Conservation (phyloP, 2,888 invertebrate genomes). For the Endomychus coccineus region DNA sequence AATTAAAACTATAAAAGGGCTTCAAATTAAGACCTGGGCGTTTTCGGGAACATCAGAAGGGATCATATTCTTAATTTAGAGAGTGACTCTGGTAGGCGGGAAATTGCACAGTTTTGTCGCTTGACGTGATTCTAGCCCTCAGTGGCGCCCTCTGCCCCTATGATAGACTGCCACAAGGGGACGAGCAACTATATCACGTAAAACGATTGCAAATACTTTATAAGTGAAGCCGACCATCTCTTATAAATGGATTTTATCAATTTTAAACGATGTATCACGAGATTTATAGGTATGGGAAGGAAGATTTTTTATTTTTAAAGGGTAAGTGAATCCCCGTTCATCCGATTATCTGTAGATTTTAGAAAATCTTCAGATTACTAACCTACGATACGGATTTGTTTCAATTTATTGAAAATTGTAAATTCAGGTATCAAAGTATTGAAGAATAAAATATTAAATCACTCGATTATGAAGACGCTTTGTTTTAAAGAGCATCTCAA, state of each 20-base stretch:
- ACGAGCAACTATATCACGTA: conserved; percentile 39
- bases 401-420: too few relatives aligned
- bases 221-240: conserved; percentile 44
- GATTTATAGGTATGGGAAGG: conserved; percentile 31
- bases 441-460: too few relatives aligned
- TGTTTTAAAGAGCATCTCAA: too few relatives aligned
- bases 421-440: too few relatives aligned
- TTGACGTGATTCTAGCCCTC: conserved; percentile 36
- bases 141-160: conserved; percentile 22
- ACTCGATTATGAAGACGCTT: too few relatives aligned
- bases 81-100: conserved; percentile 39
- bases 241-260: conserved; percentile 47
- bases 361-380: too few relatives aligned
- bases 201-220: conserved; percentile 45
- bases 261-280: conserved; percentile 39
- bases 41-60: conserved; percentile 9
- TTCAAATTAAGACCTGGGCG: conserved; percentile 24
- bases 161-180: conserved; percentile 38
- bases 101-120: conserved; percentile 41
- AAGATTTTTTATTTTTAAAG: conserved; percentile 11
- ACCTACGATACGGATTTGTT: too few relatives aligned
- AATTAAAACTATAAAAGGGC: conserved; percentile 34
- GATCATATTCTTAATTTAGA: conserved; percentile 43
- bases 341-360: too few relatives aligned
- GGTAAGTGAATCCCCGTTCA: too few relatives aligned